These are phyloP conservation scores for Gymnogyps californianus DNA, from an alignment of 2,113 vertebrate species.

Conservation along the genomic window DNA sequence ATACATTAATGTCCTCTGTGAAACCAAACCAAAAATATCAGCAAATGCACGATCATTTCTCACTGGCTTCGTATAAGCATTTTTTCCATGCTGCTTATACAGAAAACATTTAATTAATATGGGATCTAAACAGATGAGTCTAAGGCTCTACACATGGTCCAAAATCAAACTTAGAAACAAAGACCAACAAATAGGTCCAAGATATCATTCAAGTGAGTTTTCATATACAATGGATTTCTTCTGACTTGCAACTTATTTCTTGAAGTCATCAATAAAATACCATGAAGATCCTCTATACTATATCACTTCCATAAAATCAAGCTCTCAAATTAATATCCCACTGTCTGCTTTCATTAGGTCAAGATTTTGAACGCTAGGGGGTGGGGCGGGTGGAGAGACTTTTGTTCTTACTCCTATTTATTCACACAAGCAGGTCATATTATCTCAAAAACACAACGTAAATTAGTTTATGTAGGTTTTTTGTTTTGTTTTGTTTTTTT, in stretches of 20 bases:
- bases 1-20: neutral
- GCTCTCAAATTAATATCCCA: neutral
- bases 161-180: neutral
- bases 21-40: neutral
- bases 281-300: neutral
- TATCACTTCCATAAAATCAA: neutral
- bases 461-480: neutral
- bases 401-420: neutral
- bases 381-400: rapidly evolving
- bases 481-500: neutral
- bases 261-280: neutral
- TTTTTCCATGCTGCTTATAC: neutral
- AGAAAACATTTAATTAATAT: neutral
- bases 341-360: neutral
- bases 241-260: neutral
- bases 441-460: neutral
- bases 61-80: neutral
- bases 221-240: neutral
- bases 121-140: neutral
- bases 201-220: neutral
- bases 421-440: neutral
- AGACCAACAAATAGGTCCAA: neutral
- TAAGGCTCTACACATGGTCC: neutral
- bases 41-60: neutral
- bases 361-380: neutral